Evolutionary conservation across 2,113 vertebrate genomes (phyloP), one percentile per base, ranked within the genome.

Genomic region (Tautogolabrus adspersus): DNA sequence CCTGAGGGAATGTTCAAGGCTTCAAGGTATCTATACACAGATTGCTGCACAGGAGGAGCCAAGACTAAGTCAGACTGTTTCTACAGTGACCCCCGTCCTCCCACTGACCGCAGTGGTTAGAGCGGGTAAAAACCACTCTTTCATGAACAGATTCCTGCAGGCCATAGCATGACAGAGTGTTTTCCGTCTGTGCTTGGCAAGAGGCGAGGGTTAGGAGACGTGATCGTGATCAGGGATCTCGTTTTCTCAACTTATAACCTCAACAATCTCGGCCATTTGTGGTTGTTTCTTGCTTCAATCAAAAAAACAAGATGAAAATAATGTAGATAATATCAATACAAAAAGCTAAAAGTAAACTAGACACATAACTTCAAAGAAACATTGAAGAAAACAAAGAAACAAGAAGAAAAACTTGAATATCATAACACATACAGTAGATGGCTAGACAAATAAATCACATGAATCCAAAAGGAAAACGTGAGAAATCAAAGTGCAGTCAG

Each of bases 1-100:
- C 87, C 81, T 77, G 9, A 54, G 37, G 83, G 92, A 93, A 94
- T 92, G 89, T 84, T 86, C 64, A 69, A 79, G 76, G 72, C 51
- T 82, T 76, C 80, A 66, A 58, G 21, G 23, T 54, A 44, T 74
- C 60, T 72, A 11, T 46, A 67, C 37, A 38, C 62, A 55, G 52
- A 60, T 42, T 65, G 77, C 21, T 66, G 26, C 5, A 65, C 34
- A 78, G 79, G 87, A 87, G 79, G 78, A 79, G 82, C 22, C 70
- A 65, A 3, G 37, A 75, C 67, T 52, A 58, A 87, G 72, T 79
- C 79, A 56, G 68, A 79, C 81, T 71, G 74, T 73, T 84, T 77
- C 79, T 62, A 63, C 77, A 60, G 42, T 83, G 83, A 88, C 86
- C 85, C 82, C 37, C 16, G 80, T 57, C 72, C 81, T 79, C 77